These are phyloP conservation scores for Tyrannus savana DNA, from an alignment of 2,113 vertebrate genomes.

Conservation along the genomic window DNA sequence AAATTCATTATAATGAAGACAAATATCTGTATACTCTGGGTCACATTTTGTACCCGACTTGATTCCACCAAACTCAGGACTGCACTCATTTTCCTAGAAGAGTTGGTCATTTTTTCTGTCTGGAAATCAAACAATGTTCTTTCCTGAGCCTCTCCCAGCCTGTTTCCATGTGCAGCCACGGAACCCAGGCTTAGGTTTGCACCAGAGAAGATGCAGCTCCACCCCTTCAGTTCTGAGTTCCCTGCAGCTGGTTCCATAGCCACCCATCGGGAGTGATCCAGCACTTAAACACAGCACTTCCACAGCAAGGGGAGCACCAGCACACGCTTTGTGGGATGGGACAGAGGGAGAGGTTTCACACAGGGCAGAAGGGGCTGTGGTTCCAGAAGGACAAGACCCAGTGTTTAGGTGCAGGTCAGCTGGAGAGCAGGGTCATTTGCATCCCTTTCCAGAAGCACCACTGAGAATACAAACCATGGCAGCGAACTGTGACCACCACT, in stretches of 20 bases:
- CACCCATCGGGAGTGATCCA: rapidly evolving
- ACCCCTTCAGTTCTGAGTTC: background rate
- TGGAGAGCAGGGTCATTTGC: background rate
- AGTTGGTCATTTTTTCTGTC: background rate
- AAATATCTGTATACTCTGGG: background rate
- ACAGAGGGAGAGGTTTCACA: background rate
- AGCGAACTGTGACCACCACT: background rate
- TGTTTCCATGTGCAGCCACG: background rate
- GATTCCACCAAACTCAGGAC: background rate
- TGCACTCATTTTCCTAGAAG: background rate
- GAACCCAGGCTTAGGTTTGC: background rate
- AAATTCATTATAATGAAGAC: background rate
- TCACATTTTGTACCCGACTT: background rate
- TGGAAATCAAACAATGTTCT: background rate
- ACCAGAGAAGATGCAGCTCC: background rate
- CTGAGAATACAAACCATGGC: background rate
- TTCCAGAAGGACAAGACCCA: background rate
- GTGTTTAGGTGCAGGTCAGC: background rate
- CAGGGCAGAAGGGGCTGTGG: background rate
- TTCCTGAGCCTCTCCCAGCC: background rate
- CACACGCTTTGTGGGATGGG: background rate
- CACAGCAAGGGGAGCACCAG: background rate
- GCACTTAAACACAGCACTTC: background rate
- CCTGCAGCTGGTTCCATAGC: background rate
- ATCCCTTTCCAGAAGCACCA: background rate